phyloP scores from a whole-genome alignment of 2,113 vertebrate genomes.

The Ailuropoda melanoleuca region DNA sequence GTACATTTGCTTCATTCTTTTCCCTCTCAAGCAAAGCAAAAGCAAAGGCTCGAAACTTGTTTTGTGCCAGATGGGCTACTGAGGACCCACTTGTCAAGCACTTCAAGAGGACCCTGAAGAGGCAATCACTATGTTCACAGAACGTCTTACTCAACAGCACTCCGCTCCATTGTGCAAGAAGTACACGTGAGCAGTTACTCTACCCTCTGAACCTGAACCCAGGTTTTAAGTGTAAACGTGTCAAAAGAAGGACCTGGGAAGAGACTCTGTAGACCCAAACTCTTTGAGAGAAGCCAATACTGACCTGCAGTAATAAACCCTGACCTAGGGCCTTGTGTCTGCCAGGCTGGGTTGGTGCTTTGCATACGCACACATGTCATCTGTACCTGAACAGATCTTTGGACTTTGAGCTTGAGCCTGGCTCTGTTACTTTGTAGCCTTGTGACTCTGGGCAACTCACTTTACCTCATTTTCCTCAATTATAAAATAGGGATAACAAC shows the following conservation, averaged over 20 bases:
- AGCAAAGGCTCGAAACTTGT: not conserved
- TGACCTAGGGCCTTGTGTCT: accelerated
- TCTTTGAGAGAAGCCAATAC: not conserved
- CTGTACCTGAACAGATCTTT: not conserved
- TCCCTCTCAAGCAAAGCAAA: not conserved
- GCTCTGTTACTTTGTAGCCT: not conserved
- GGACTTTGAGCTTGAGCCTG: not conserved
- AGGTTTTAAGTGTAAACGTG: not conserved
- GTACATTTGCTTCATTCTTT: not conserved
- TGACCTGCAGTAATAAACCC: accelerated
- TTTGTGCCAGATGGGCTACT: not conserved
- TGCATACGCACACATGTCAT: not conserved
- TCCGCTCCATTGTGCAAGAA: not conserved
- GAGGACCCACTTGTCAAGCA: not conserved
- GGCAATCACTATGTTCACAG: not conserved
- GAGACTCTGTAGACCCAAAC: not conserved
- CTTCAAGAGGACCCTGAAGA: not conserved
- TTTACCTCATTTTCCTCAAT: not conserved
- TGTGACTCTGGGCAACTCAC: not conserved
- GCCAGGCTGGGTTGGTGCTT: not conserved
- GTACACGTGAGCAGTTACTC: not conserved
- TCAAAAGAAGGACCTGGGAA: not conserved
- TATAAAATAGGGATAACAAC: not conserved
- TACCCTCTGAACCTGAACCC: not conserved
- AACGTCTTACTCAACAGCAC: not conserved